Evolutionary conservation across 2,888 invertebrate genomes (phyloP), one percentile per base, ranked within the genome.

Genomic region (Hirtodrosophila confusa): DNA sequence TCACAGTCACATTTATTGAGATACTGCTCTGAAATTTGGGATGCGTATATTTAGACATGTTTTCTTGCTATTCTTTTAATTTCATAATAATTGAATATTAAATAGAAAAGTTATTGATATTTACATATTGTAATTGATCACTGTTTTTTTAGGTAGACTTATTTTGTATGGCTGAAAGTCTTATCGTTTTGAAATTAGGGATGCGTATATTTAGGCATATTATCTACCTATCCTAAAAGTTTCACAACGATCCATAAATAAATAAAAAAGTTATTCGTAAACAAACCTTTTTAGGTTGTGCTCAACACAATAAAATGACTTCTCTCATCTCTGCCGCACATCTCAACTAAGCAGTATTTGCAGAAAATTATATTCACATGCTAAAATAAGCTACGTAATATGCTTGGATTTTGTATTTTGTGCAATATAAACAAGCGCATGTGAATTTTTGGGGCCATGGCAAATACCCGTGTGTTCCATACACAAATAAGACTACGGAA

Each of bases 391-490:
- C 53, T 45, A 53, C 39, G 37, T 44, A 50, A 47, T 54, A 31
- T 36, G 12, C 29, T 40, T 49, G 49, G n/a, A 9, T 9, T 9
- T 35, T 39, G 23, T 45, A 10, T 44, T 53, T 36, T 63, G 40
- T 64, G 44, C 58, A 61, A 65, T 69, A 69, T 70, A 80, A 80
- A 69, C 66, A 70, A 74, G 63, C 56, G 65, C 67, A 66, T 84
- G 78, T 40, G 75, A 64, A 64, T 78, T 55, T 71, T 83, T 58
- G 24, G 60, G 79, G 83, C 79, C 83, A 80, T 64, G 76, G 83
- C 55, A 66, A 83, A 79, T 72, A 53, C 7, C 7, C 37, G 17
- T 17, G 8, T 43, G 6, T 43, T 60, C 12, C 41, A 56, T 53
- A 31, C 31, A 9, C 7, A 31, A 31, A 62, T 45, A 68, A 54